A percentile compares a stretch with the other conserved stretches of the same genome.
Evolutionary conservation across 2,888 invertebrate species (phyloP).

Genomic region (Epistrophe grossulariae): DNA sequence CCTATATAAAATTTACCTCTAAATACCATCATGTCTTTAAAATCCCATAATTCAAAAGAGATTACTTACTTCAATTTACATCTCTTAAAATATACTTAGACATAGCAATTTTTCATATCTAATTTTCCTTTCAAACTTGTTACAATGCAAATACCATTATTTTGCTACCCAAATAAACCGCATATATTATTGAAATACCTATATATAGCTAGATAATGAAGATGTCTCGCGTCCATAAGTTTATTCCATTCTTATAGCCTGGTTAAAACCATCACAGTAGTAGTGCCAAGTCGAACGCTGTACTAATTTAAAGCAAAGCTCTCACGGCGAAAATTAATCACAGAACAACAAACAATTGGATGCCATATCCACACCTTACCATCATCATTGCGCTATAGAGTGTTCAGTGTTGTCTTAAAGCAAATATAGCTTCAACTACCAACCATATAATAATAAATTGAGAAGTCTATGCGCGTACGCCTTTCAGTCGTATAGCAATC

Average conservation of each 20-base stretch:
- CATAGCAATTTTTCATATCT: conserved; percentile 16
- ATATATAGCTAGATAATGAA: conserved; percentile 50
- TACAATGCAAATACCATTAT: conserved; percentile 29
- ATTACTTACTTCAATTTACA: conserved; percentile 21
- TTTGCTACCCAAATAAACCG: conserved; percentile 24
- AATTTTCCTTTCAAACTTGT: conserved; percentile 17
- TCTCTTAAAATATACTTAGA: not conserved
- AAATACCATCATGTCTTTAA: conserved; percentile 17
- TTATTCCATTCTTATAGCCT: conserved; percentile 20
- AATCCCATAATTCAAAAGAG: conserved; percentile 8
- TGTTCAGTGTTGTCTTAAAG: conserved; percentile 16
- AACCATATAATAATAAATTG: conserved; percentile 43
- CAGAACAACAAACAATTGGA: conserved; percentile 72
- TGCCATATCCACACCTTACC: conserved; percentile 67
- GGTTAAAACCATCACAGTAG: conserved; percentile 6
- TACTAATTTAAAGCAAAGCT: conserved; percentile 72
- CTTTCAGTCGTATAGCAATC: conserved; percentile 72
- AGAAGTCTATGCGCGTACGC: conserved; percentile 70
- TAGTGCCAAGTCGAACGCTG: conserved; percentile 63
- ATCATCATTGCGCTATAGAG: not conserved
- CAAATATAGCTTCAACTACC: conserved; percentile 19
- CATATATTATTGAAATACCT: not conserved
- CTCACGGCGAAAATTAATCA: conserved; percentile 75
- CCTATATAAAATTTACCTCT: not conserved
- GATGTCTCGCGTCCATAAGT: conserved; percentile 37